These are phyloP conservation scores for Australoheros facetus DNA, from an alignment of 2,797 vertebrate genomes.

Conservation along the genomic window DNA sequence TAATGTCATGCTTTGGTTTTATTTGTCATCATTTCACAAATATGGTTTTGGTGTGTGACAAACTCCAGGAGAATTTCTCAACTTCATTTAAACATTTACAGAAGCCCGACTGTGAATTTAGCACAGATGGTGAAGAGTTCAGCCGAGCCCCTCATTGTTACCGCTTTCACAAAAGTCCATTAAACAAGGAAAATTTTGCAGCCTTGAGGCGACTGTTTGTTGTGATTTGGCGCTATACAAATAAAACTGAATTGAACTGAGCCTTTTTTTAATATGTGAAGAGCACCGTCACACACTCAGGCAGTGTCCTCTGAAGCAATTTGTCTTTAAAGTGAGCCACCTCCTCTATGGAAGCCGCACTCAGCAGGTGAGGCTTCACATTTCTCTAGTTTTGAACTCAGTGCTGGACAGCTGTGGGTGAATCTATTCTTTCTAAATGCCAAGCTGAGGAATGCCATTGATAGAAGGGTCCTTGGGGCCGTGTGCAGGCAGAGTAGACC, in stretches of 20 bases:
- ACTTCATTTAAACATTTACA: slow-evolving; percentile 36
- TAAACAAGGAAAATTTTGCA: neutral
- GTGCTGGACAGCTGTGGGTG: slow-evolving; percentile 42
- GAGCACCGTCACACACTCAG: no score
- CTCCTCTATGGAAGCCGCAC: slow-evolving; percentile 35
- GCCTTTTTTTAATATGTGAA: neutral
- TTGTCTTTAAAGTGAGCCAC: slow-evolving; percentile 1
- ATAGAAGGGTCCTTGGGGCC: slow-evolving; percentile 71
- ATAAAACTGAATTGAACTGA: no score
- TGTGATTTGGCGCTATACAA: no score
- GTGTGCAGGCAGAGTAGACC: slow-evolving; percentile 49
- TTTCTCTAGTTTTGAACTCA: slow-evolving; percentile 37
- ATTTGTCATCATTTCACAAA: neutral
- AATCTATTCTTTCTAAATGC: slow-evolving; percentile 50
- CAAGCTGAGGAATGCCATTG: slow-evolving; percentile 67
- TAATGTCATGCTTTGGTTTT: slow-evolving; percentile 25
- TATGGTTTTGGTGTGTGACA: neutral
- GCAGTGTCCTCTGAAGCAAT: neutral
- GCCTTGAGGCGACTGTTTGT: no score
- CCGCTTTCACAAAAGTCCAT: neutral
- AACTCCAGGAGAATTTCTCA: slow-evolving; percentile 14
- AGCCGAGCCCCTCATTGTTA: slow-evolving; percentile 1
- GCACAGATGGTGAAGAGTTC: slow-evolving; percentile 20
- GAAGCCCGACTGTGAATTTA: neutral
- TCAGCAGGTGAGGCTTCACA: slow-evolving; percentile 48